These are phyloP conservation scores for Aldrovandia affinis DNA, from an alignment of 2,797 vertebrate species.

Conservation along the genomic window DNA sequence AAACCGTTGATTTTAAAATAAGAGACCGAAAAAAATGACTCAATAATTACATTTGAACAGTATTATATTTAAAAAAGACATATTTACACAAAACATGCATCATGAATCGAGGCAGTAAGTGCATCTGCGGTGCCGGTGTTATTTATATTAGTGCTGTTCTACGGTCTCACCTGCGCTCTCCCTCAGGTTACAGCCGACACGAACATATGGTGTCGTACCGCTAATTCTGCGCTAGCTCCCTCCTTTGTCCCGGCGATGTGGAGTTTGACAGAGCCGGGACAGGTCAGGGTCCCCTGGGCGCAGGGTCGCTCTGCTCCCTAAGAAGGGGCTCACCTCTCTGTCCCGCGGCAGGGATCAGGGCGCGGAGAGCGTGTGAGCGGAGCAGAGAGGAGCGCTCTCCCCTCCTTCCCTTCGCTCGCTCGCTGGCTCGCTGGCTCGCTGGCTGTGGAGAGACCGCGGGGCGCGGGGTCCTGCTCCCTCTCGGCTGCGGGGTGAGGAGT, in stretches of 20 bases:
- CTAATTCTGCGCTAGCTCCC: neutral
- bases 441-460: neutral
- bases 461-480: neutral
- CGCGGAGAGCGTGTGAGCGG: no score
- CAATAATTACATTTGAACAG: neutral
- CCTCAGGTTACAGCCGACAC: neutral
- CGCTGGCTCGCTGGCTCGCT: no score
- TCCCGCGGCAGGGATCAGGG: neutral
- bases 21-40: neutral
- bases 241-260: neutral
- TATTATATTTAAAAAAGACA: neutral
- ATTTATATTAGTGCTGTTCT: neutral
- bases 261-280: neutral
- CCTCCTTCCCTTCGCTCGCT: no score
- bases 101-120: neutral
- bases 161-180: neutral
- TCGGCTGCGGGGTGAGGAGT: neutral
- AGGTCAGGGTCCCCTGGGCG: neutral
- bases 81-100: no score
- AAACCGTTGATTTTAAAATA: neutral
- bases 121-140: neutral
- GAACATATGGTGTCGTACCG: neutral
- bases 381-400: no score
- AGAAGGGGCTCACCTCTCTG: neutral
- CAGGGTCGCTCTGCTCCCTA: neutral